Evolutionary conservation across 2,797 vertebrate genomes (phyloP).

Genomic region (Xiphophorus birchmanni): DNA sequence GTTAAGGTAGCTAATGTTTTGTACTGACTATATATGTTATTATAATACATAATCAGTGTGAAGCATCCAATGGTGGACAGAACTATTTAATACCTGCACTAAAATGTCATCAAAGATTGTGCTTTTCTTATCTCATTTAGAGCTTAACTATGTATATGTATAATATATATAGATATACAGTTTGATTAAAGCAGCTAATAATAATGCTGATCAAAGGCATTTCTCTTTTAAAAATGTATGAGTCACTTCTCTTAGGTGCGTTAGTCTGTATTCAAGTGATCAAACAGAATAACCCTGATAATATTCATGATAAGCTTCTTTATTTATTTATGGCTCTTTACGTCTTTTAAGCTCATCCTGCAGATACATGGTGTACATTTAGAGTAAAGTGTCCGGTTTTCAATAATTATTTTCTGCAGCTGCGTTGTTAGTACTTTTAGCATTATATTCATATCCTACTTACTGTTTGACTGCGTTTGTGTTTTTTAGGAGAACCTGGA

Average conservation of each 20-base stretch:
- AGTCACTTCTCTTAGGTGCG: slow-evolving; percentile 18
- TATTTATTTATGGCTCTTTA: slow-evolving; percentile 17
- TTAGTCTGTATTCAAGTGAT: slow-evolving; percentile 26
- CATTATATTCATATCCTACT: background rate
- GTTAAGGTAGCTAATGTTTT: too few species aligned
- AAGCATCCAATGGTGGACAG: background rate
- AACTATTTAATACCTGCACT: background rate
- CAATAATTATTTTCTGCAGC: background rate
- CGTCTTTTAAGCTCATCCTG: slow-evolving; percentile 34
- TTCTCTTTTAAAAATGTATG: slow-evolving; percentile 24
- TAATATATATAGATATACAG: background rate
- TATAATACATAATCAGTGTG: background rate
- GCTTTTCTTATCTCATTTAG: background rate
- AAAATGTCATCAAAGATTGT: background rate
- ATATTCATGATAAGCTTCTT: slow-evolving; percentile 48
- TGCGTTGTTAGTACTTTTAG: background rate
- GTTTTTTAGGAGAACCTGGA: slow-evolving; percentile 90
- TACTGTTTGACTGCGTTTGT: background rate
- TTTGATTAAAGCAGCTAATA: slow-evolving; percentile 19
- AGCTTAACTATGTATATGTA: background rate
- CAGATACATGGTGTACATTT: background rate
- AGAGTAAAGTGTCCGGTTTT: background rate
- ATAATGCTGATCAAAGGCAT: slow-evolving; percentile 13
- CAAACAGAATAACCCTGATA: slow-evolving; percentile 33
- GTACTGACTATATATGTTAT: too few species aligned